Evolutionary conservation across 2,113 vertebrate genomes (phyloP), one percentile per base, ranked within the genome.

Genomic region (Cebus imitator): DNA sequence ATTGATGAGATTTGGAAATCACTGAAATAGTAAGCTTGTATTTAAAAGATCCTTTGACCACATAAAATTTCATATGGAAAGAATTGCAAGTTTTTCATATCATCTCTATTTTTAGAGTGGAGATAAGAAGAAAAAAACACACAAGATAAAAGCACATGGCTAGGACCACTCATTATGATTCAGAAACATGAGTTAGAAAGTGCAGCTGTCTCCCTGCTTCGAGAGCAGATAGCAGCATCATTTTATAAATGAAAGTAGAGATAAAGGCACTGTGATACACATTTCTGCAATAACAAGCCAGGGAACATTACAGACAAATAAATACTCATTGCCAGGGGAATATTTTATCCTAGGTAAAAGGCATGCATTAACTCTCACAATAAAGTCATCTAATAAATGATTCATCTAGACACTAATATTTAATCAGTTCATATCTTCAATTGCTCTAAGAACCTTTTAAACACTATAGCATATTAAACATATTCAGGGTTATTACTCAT

Each of bases 391-490:
- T 82, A 78, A 96, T 92, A 90, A 90, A 68, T 92, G 87, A 84
- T 68, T 97, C 76, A 92, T 95, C 25, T 16, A 78, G 64, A 91
- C 27, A 82, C 70, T 81, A 87, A 64, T 92, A 95, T 94, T 96
- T 81, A 87, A 94, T 96, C 76, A 94, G 30, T 70, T 87, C 50
- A 45, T 75, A 70, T 11, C 50, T 82, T 82, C 90, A 96, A 87
- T 78, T 95, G 76, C 70, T 86, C 64, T 50, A 87, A 84, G 40
- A 94, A 76, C 40, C n/a, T 95, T 91, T 96, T 81, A 85, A 95
- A 86, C n/a, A 45, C 40, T 27, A n/a, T 35, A 82, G 18, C 66
- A 72, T 35, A 94, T 95, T 87, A 93, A 93, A 57, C 45, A 76
- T 85, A 78, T 80, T 83, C 70, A 91, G 70, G 68, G 8, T 92